Base-by-base conservation (phyloP, 2,113 vertebrate species). In the Felis catus region DNA sequence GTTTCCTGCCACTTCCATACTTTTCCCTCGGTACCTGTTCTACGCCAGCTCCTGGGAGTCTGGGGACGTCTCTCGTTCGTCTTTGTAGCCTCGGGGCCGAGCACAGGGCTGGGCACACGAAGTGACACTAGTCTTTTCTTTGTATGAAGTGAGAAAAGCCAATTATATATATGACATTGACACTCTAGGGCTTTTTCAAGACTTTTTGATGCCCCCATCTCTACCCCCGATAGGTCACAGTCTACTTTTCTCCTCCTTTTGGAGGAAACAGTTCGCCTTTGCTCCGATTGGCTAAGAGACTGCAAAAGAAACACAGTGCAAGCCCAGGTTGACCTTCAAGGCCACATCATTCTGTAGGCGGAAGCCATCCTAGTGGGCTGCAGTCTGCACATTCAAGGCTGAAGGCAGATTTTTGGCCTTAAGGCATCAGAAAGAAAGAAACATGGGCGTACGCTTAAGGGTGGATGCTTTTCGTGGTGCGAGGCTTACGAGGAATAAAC, bases 281-380 rank as follows among this genome's bases (percentile, higher is more conserved):
- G 9, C 33, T 39, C 23, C 78, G 41, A 25, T 13, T 92, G 53
- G 27, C 39, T n/a, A 41, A 41, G 55, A 93, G 10, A 29, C 89
- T 61, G 11, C 58, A n/a, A 33, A 88, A 41, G 80, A 86, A 82
- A 33, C 29, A 31, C 27, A 78, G 70, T 3, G 16, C 76, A 74
- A 18, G 48, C 3, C 51, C 25, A 27, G 25, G 53, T 6, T 39
- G 71, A 66, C 78, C 82, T 19, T 9, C 12, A 41, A 25, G 27
- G 66, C 45, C 65, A 27, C 61, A 73, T 81, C 2, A 0, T 33
- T 61, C 29, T 79, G 0, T 18, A 33, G 15, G n/a, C 0, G 0
- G 36, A 55, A 39, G 39, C 70, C 45, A 1, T 51, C 23, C 53
- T 58, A n/a, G 1, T n/a, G 39, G n/a, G 13, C 68, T 58, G 7